Percentiles rank a stretch among this genome's conserved stretches.
phyloP scores from a whole-genome alignment of 2,113 vertebrate species.

The Siniperca knerii region DNA sequence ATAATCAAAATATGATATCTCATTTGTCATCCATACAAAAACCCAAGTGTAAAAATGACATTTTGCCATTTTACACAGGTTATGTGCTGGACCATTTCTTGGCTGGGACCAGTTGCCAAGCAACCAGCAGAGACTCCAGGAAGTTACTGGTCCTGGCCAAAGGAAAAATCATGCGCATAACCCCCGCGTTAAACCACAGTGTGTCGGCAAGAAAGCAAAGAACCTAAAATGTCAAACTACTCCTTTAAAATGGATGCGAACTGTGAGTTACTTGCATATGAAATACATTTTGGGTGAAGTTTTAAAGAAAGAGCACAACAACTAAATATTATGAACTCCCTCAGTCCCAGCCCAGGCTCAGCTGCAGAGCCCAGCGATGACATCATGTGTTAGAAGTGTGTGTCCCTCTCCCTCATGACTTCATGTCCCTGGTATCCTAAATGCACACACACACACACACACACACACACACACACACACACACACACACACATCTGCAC shows the following conservation, averaged over 20 bases:
- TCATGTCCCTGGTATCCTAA: conserved; percentile 62
- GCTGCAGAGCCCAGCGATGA: conserved; percentile 54
- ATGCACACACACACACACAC: conserved; percentile 27
- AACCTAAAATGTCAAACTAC: background rate
- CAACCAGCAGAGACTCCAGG: background rate
- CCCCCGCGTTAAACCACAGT: background rate
- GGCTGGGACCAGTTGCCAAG: background rate
- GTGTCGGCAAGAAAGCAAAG: background rate
- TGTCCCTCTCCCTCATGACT: conserved; percentile 61
- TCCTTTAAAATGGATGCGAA: background rate
- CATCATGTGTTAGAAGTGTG: conserved; percentile 55
- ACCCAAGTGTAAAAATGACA: no score
- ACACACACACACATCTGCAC: background rate
- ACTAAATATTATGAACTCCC: conserved; percentile 17
- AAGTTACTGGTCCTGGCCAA: background rate
- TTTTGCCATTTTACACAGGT: background rate
- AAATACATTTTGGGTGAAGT: conserved; percentile 22
- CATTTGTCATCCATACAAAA: background rate
- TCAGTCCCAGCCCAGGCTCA: conserved; percentile 42
- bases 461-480: conserved; percentile 8
- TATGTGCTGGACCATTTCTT: background rate
- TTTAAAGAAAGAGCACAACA: background rate
- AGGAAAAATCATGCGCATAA: background rate
- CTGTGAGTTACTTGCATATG: background rate
- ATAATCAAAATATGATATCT: background rate